Evolutionary conservation across 2,888 invertebrate genomes (phyloP).

Genomic region (Cephus runcator): DNA sequence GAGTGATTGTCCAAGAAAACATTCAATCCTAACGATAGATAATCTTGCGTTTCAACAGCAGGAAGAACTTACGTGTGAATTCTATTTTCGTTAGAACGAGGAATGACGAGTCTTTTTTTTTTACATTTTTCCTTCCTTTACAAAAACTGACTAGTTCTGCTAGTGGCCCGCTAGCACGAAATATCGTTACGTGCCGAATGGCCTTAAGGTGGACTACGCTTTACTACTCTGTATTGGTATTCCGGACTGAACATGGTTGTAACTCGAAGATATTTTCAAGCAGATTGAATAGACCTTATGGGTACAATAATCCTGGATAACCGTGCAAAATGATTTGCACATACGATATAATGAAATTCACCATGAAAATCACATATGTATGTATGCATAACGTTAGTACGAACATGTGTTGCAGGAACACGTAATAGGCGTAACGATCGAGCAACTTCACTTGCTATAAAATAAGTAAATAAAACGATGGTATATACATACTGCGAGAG

Average conservation of each 20-base stretch:
- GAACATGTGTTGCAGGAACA: not conserved
- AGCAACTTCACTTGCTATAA: not conserved
- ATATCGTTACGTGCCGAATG: not conserved
- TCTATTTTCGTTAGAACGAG: not conserved
- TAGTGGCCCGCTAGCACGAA: not conserved
- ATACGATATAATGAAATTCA: not conserved
- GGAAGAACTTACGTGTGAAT: not conserved
- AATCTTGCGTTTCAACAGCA: not conserved
- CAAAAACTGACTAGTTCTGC: not conserved
- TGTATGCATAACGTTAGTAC: not conserved
- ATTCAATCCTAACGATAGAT: not conserved
- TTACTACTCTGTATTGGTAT: not conserved
- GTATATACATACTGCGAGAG: not conserved
- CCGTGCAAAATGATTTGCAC: not conserved
- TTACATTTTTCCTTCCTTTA: not conserved
- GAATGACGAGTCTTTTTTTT: not conserved
- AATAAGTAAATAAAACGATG: not conserved
- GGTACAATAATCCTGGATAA: not conserved
- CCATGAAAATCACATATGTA: too few relatives aligned
- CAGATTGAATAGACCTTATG: not conserved
- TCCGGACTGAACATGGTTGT: not conserved
- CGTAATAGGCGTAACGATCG: not conserved
- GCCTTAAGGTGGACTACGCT: not conserved
- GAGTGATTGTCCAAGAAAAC: not conserved
- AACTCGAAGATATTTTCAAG: not conserved